Evolutionary conservation across 2,888 invertebrate species (phyloP), one percentile per base, ranked within the genome.

Genomic region (Marasmarcha lunaedactyla): DNA sequence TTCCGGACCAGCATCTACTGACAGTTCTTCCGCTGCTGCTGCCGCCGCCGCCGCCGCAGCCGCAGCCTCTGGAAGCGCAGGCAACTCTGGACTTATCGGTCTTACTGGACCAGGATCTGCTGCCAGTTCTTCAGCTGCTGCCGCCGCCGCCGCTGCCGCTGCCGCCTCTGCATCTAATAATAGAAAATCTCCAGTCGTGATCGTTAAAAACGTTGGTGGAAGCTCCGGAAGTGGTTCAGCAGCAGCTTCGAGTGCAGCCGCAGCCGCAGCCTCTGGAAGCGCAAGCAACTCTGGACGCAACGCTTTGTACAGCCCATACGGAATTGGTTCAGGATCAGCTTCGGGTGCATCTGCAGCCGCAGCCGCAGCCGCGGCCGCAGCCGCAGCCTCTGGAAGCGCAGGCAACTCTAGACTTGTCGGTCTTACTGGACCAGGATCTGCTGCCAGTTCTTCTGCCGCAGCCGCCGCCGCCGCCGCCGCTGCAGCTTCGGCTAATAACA

Each of bases 41-140:
- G 26, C 25, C 10, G 25, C 47, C 14, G 38, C 46, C 4, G 40
- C 42, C 33, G 39, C 41, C 14, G 11, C 35, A 2, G 40, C 34
- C 2, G n/a, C 39, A 33, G 27, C n/a, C 15, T 10, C 2, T n/a
- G 38, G 14, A 10, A 36, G n/a, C n/a, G n/a, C 35, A 25, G 48
- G 39, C 38, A 37, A 42, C 11, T 5, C 44, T 1, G 30, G 49
- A 11, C 25, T 47, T 1, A 40, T 7, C 46, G 15, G 47, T 49
- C 26, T 40, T 1, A 40, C 20, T 47, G 15, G 47, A 49, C 26
- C 40, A 35, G 13, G 45, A 38, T 20, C 35, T 40, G 30, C 6
- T 30, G 30, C 30, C n/a, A n/a, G n/a, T 30, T 30, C 30, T 30
- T 10, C 30, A 30, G 4, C 30, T 30, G 30, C 30, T 10, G 30